Conservation (phyloP, 1,140 invertebrate genomes). For the Sitobion miscanthi region DNA sequence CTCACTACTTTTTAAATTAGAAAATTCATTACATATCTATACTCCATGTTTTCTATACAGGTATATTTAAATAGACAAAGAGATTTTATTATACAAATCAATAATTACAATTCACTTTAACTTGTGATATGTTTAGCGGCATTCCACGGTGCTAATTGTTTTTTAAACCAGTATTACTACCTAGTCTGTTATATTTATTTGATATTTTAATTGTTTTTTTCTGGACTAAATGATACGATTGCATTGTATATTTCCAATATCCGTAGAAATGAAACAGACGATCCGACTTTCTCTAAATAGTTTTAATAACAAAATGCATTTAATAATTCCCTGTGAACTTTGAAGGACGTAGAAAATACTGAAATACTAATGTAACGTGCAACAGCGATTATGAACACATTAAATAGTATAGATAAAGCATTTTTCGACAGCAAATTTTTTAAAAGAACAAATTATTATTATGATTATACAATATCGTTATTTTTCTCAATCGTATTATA, state of each 20-base stretch:
- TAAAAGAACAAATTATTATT: not conserved
- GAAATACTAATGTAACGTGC: not conserved
- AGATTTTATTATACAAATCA: not conserved
- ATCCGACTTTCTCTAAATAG: not conserved
- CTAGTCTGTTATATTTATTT: not conserved
- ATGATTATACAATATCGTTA: not conserved
- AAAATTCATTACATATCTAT: not conserved
- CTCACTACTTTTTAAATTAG: not conserved
- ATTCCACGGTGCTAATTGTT: not conserved
- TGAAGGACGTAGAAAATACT: not conserved
- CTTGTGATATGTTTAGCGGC: not conserved
- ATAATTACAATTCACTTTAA: not conserved
- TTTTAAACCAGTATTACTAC: conserved; percentile 7
- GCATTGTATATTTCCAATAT: not conserved
- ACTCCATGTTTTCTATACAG: not conserved
- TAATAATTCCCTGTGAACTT: not conserved
- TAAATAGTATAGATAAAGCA: not conserved
- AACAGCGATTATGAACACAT: not conserved
- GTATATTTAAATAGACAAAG: not conserved
- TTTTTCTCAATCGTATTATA: not conserved
- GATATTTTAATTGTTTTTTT: conserved; percentile 19
- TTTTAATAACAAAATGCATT: not conserved
- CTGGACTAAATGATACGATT: not conserved
- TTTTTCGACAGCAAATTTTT: not conserved
- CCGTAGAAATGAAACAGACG: not conserved